Evolutionary conservation across 2,113 vertebrate genomes (phyloP), one percentile per base, ranked within the genome.

Genomic region (Columba livia): DNA sequence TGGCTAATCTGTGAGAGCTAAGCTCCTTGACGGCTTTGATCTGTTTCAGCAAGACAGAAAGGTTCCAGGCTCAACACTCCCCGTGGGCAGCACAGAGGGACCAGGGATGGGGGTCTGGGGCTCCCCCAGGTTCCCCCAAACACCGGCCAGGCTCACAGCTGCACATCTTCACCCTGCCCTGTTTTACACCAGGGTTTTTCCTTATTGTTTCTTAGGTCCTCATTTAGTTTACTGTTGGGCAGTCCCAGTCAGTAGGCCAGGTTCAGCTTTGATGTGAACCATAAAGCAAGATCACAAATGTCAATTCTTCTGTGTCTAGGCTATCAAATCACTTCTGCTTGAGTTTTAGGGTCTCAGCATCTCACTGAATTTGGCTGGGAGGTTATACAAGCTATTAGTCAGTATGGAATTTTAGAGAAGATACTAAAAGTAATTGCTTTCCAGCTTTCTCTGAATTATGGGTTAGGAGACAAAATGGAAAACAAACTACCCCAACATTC

Each of bases 71-170:
- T 67, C 82, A 10, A 47, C 50, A 51, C 20, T 81, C 28, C 73
- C 67, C 1, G 1, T n/a, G 66, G 48, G 32, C 82, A 85, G 67
- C 50, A 38, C 72, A 65, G 77, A 34, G 29, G 81, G 64, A 10
- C 2, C 47, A 65, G 58, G 36, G 20, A 6, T 5, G 3, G 40
- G 67, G 21, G 74, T 15, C 19, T 66, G 50, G 17, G 51, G 60
- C 47, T 84, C 40, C 64, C 1, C 1, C 23, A 65, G 29, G 61
- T 48, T 50, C 40, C 20, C 51, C 25, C 47, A 62, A 7, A 40
- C 42, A 26, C 11, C 4, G 6, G 20, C 42, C 1, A 0, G 54
- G 47, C 67, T 60, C 18, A 1, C 0, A 1, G 65, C 77, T 79
- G 53, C 90, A 91, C 24, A 1, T 15, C 78, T 53, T 61, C 70